These are phyloP conservation scores for Orius insidiosus DNA, from an alignment of 1,140 invertebrate species.

Conservation along the genomic window DNA sequence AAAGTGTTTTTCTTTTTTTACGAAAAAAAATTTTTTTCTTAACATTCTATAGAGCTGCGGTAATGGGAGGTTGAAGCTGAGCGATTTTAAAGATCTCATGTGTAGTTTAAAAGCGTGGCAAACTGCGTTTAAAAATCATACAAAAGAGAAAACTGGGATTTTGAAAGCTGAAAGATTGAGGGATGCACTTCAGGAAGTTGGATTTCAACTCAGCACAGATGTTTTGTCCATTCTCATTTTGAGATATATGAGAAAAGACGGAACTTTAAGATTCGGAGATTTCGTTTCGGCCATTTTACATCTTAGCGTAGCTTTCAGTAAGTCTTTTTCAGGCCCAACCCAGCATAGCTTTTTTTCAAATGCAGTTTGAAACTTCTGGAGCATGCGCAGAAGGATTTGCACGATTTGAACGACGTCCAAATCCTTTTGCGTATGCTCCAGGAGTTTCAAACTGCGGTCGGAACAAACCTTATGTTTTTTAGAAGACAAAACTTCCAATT, in stretches of 20 bases:
- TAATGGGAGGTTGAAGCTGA: constrained; percentile 62
- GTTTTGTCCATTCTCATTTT: constrained; percentile 65
- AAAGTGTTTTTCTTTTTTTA: background rate
- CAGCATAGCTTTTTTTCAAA: background rate
- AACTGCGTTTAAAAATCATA: constrained; percentile 74
- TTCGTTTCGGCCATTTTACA: constrained; percentile 81
- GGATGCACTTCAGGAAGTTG: constrained; percentile 69
- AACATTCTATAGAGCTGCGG: constrained; percentile 44
- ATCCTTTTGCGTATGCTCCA: no score
- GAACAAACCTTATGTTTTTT: background rate
- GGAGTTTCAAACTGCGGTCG: no score
- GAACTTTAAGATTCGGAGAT: constrained; percentile 80
- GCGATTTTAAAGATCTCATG: constrained; percentile 82
- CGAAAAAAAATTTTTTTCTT: constrained; percentile 24
- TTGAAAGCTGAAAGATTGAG: constrained; percentile 68
- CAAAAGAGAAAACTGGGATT: constrained; percentile 79
- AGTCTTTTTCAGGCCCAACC: constrained; percentile 23
- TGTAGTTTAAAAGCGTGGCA: constrained; percentile 85
- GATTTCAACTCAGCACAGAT: constrained; percentile 67
- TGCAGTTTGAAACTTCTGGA: background rate
- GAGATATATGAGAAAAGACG: constrained; percentile 82
- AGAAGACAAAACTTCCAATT: background rate
- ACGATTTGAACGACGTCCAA: no score
- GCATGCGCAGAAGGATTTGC: no score
- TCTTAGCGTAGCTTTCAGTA: constrained; percentile 73